phyloP scores from a whole-genome alignment of 2,888 invertebrate genomes.

The Drosophila mettleri region DNA sequence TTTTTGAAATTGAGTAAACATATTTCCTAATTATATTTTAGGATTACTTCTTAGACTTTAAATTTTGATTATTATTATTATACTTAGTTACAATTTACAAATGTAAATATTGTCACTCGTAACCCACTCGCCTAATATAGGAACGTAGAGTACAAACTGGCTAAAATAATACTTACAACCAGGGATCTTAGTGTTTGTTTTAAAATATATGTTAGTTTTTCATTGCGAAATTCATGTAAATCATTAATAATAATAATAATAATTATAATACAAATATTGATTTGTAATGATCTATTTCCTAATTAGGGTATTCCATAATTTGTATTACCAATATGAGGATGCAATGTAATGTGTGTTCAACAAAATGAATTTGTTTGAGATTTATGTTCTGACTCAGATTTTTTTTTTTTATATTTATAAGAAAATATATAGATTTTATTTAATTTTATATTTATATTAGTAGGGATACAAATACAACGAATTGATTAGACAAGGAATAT shows the following conservation, averaged over 20 bases:
- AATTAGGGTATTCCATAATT: conserved; percentile 1
- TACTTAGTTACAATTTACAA: conserved; percentile 44
- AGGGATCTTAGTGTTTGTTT: conserved; percentile 25
- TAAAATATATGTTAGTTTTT: not conserved
- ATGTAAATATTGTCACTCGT: conserved; percentile 61
- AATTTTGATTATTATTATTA: conserved; percentile 18
- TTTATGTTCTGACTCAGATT: too few relatives aligned
- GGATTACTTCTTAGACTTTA: conserved; percentile 8
- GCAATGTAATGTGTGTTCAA: not conserved
- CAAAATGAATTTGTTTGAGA: too few relatives aligned
- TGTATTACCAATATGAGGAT: not conserved
- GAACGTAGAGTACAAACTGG: conserved; percentile 69
- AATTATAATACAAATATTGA: not conserved
- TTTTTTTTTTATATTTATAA: not conserved
- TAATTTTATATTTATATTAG: not conserved
- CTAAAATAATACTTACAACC: conserved; percentile 10
- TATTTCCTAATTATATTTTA: conserved; percentile 36
- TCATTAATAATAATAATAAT: not conserved
- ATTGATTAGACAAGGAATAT: too few relatives aligned
- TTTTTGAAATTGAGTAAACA: conserved; percentile 58
- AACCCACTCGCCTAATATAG: conserved; percentile 31
- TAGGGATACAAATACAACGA: too few relatives aligned
- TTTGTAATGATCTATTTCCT: not conserved
- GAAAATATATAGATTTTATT: not conserved
- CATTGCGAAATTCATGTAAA: not conserved